Conservation (phyloP, 2,797 vertebrate genomes). For the Sarcophilus harrisii region DNA sequence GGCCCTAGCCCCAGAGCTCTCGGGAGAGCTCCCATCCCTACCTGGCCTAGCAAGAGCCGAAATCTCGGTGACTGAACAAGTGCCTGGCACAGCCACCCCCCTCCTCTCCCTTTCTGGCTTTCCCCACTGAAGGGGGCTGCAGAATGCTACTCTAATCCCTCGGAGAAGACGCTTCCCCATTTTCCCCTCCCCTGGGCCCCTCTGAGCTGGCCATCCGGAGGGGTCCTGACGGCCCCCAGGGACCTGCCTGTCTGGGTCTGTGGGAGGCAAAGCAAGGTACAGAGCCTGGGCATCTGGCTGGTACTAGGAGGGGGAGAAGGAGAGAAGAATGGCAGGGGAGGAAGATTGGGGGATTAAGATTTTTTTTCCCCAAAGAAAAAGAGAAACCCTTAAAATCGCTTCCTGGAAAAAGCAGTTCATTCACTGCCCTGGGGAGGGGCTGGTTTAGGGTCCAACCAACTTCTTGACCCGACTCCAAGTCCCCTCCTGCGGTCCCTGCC, state of each 20-base stretch:
- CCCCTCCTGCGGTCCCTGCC: not conserved
- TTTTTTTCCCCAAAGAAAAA: constrained; percentile 17
- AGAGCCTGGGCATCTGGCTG: not conserved
- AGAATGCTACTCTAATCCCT: not conserved
- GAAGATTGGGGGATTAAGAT: not conserved
- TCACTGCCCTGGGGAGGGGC: constrained; percentile 25
- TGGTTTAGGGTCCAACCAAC: constrained; percentile 57
- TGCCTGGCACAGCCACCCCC: not conserved
- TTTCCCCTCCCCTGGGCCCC: constrained; percentile 18
- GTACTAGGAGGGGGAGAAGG: not conserved
- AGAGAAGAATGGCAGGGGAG: not conserved
- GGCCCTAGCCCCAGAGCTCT: not conserved
- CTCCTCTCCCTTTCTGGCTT: too few relatives aligned
- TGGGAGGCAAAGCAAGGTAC: not conserved
- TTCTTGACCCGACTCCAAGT: constrained; percentile 47
- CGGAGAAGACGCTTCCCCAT: not conserved
- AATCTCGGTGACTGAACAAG: not conserved
- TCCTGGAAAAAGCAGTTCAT: constrained; percentile 35
- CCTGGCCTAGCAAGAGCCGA: not conserved
- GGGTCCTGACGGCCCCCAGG: not conserved
- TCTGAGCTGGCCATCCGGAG: not conserved
- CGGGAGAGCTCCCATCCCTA: not conserved
- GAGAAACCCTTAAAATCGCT: constrained; percentile 45
- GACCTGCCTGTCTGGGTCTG: not conserved
- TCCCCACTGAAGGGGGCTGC: not conserved